Percentiles rank a stretch among this genome's conserved stretches.
Conservation (phyloP, 1,140 invertebrate species). For the Pygmarrhopalites habei region DNA sequence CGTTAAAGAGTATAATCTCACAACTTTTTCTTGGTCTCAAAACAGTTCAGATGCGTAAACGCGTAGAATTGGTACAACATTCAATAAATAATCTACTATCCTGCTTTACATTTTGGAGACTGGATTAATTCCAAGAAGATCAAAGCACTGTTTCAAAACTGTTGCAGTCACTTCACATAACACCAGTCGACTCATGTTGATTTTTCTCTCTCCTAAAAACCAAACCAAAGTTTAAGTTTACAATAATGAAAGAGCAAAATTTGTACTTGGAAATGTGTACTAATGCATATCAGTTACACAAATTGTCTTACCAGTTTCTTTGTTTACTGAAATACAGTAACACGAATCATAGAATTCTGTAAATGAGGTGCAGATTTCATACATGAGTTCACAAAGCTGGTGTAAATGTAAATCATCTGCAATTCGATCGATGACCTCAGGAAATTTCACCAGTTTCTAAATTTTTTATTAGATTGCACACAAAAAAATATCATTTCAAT, state of each 20-base stretch:
- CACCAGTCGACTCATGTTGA: constrained; percentile 80
- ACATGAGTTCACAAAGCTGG: constrained; percentile 89
- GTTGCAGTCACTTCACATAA: constrained; percentile 86
- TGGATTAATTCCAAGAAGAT: constrained; percentile 85
- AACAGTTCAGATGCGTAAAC: too few species aligned
- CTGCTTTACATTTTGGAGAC: constrained; percentile 81
- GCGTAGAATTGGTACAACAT: too few species aligned
- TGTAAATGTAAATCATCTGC: constrained; percentile 80
- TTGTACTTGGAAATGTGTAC: constrained; percentile 13
- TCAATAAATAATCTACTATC: too few species aligned
- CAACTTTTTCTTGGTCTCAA: too few species aligned
- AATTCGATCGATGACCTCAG: constrained; percentile 78
- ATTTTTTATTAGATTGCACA: neutral
- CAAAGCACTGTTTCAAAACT: constrained; percentile 77
- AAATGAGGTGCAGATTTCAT: constrained; percentile 86
- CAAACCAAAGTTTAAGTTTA: constrained; percentile 11
- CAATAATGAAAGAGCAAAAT: neutral
- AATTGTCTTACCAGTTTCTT: constrained; percentile 41
- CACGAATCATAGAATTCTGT: constrained; percentile 97
- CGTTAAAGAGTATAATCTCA: too few species aligned
- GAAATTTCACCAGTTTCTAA: constrained; percentile 64
- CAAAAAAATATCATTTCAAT: too few species aligned
- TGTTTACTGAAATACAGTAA: constrained; percentile 92
- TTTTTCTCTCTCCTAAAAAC: constrained; percentile 62
- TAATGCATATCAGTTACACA: too few species aligned